Conservation (phyloP, 2,797 vertebrate species). For the Lophius americanus region DNA sequence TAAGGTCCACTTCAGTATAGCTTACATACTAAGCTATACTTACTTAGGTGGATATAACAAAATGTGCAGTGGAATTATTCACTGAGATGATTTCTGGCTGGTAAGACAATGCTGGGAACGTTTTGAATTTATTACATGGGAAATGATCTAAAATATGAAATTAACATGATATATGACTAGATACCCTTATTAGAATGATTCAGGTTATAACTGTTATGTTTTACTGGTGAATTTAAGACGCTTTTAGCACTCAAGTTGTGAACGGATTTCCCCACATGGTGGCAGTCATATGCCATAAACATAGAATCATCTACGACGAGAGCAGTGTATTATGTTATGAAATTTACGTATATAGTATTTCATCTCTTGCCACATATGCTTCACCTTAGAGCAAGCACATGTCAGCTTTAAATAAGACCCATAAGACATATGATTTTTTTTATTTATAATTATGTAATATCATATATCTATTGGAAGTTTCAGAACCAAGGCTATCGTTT, state of each 20-base stretch:
- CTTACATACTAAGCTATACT: too few species aligned
- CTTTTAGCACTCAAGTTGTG: conserved; percentile 10
- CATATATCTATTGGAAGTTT: neutral
- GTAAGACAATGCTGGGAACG: conserved; percentile 10
- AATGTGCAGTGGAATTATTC: conserved; percentile 25
- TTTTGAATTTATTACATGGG: conserved; percentile 21
- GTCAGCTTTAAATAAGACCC: neutral
- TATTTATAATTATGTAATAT: conserved; percentile 1
- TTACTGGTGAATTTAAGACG: neutral
- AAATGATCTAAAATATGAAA: neutral
- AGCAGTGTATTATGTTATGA: neutral
- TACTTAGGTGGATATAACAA: conserved; percentile 40
- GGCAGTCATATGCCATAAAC: conserved; percentile 48
- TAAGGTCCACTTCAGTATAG: too few species aligned
- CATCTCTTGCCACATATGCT: neutral
- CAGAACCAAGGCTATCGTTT: too few species aligned
- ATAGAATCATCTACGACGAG: neutral
- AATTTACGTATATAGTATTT: neutral
- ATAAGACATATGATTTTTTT: conserved; percentile 1
- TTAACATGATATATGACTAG: neutral
- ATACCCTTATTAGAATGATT: neutral
- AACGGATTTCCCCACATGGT: conserved; percentile 61
- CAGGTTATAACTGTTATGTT: neutral
- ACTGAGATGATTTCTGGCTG: conserved; percentile 12
- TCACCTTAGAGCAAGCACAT: neutral